Evolutionary conservation across 2,797 vertebrate genomes (phyloP), one percentile per base, ranked within the genome.

Genomic region (Darevskia mixta): DNA sequence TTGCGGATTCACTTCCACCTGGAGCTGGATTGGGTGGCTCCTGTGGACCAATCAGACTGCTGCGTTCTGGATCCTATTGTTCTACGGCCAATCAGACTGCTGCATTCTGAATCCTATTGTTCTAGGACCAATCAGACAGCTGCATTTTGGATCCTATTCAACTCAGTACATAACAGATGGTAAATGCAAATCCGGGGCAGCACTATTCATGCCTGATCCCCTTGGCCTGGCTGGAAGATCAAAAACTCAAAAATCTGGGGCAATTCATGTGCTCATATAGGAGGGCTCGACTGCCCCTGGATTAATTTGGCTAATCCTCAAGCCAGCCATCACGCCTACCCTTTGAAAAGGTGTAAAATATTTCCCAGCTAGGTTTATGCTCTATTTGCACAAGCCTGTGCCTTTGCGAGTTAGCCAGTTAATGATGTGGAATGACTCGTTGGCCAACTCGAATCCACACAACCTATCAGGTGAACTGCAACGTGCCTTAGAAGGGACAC

Each of bases 101-200:
- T 35, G 35, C 35, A 35, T 35, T 35, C 35, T 35, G 35, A 35
- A 35, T 35, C 35, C 35, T 35, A 35, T 35, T 35, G 35, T 35
- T 35, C 35, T 35, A 35, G 35, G 3, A 35, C 35, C 35, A 35
- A 35, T 35, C 35, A 35, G 35, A 35, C 35, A 35, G 35, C 35
- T 35, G 35, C 35, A 35, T 35, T 35, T 35, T 35, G 35, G 35
- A 35, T 35, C 35, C 35, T 35, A 35, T 35, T 35, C 35, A 35
- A 35, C 35, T 35, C 35, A 35, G 35, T 35, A 35, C 3, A 35
- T 35, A 35, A 35, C 35, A 35, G 35, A 2, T 35, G 35, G 76
- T 83, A 94, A 92, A 91, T 73, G 77, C 20, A 83, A 89, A 73
- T 18, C 32, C 80, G 5, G 17, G 87, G 89, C 79, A 11, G 32